Percentiles rank a stretch among this genome's conserved stretches.
phyloP scores from a whole-genome alignment of 2,888 invertebrate genomes.

The Monopis laevigella region DNA sequence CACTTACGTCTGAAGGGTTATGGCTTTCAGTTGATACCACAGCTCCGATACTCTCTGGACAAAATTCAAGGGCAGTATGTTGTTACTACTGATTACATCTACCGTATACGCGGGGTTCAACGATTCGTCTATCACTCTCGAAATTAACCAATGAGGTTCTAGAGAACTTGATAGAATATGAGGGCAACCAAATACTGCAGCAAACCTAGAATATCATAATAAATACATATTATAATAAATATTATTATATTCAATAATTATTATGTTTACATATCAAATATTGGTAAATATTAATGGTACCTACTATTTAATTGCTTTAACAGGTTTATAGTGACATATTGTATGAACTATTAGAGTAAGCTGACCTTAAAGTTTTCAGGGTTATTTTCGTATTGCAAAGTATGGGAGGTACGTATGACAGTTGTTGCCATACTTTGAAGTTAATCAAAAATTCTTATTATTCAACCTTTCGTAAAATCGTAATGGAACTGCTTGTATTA shows the following conservation, averaged over 20 bases:
- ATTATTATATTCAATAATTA: no score
- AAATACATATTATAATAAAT: no score
- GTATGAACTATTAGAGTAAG: no score
- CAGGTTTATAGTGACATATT: no score
- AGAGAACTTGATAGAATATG: conserved; percentile 40
- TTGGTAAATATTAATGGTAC: no score
- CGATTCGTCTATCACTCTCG: conserved; percentile 35
- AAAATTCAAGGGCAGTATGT: conserved; percentile 29
- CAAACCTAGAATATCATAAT: conserved; percentile 35
- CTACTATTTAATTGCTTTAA: no score
- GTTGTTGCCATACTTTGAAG: no score
- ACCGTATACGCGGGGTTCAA: conserved; percentile 39
- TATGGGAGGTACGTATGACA: no score
- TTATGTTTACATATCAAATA: no score
- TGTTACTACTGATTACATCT: conserved; percentile 29
- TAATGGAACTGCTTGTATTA: neutral
- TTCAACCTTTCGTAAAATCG: neutral
- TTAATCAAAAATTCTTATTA: neutral
- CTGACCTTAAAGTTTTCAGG: no score
- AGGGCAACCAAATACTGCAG: conserved; percentile 36
- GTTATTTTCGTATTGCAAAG: no score
- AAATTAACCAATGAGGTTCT: conserved; percentile 36
- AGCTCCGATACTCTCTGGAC: conserved; percentile 14
- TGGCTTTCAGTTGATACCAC: conserved; percentile 27
- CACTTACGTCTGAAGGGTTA: no score